Percentiles rank a stretch among this genome's conserved stretches.
These are phyloP conservation scores for Drosophila subsilvestris DNA, from an alignment of 2,888 invertebrate genomes.

Conservation along the genomic window DNA sequence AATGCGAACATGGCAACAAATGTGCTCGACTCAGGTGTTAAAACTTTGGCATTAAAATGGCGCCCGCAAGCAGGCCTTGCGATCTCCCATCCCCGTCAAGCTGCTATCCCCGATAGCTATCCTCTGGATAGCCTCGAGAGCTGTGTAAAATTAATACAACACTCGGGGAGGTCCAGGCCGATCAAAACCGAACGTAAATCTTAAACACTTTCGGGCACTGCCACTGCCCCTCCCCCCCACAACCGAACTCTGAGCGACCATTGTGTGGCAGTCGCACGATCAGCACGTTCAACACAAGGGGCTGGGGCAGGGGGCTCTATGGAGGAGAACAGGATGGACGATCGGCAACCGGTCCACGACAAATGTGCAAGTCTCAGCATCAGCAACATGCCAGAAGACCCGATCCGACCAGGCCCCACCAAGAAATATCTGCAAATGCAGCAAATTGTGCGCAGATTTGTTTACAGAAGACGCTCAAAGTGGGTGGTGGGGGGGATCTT, in stretches of 20 bases:
- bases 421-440: conserved; percentile 73
- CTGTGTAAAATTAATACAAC: conserved; percentile 78
- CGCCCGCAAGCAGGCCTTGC: conserved; percentile 28
- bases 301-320: conserved; percentile 2
- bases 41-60: conserved; percentile 46
- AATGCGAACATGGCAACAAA: conserved; percentile 58
- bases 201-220: conserved; percentile 63
- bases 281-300: conserved; percentile 78
- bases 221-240: conserved; percentile 13
- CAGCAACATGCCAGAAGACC: conserved; percentile 63
- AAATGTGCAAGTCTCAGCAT: conserved; percentile 73
- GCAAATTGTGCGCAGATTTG: conserved; percentile 77
- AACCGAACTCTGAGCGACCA: conserved; percentile 15
- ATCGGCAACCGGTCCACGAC: conserved; percentile 52
- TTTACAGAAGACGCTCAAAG: conserved; percentile 59
- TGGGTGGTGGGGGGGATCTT: not conserved
- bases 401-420: not conserved
- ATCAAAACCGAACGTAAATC: conserved; percentile 83
- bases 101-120: no score
- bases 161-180: conserved; percentile 82
- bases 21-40: conserved; percentile 53
- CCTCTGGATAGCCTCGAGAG: not conserved
- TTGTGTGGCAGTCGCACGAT: conserved; percentile 74
- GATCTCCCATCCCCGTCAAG: no score
- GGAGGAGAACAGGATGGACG: conserved; percentile 21